These are phyloP conservation scores for Lacerta viridis DNA, from an alignment of 2,797 vertebrate genomes.

Conservation along the genomic window DNA sequence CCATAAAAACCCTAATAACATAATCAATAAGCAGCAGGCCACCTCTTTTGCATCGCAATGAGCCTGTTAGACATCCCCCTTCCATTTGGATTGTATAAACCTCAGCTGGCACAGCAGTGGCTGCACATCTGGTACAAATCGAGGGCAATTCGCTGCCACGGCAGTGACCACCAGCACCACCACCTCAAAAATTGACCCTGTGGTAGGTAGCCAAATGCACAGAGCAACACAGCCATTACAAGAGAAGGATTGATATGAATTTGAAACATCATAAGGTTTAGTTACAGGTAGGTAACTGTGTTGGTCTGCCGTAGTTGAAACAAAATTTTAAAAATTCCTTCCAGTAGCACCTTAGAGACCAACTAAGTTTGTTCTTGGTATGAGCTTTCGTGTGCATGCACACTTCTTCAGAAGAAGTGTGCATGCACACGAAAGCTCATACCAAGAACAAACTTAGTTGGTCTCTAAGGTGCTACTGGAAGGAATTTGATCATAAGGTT, in stretches of 20 bases:
- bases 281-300: too few relatives aligned
- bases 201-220: neutral
- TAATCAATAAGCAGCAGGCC: slow-evolving; percentile 25
- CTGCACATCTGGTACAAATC: neutral
- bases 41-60: neutral
- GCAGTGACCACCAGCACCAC: neutral
- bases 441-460: too few relatives aligned
- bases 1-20: slow-evolving; percentile 25
- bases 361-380: too few relatives aligned
- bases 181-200: neutral
- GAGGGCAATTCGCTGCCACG: neutral
- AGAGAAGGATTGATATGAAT: neutral
- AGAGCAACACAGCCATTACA: neutral
- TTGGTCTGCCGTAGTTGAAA: too few relatives aligned
- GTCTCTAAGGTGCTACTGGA: too few relatives aligned
- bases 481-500: neutral
- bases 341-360: too few relatives aligned
- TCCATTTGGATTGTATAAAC: neutral
- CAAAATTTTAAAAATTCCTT: too few relatives aligned
- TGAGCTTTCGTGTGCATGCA: too few relatives aligned
- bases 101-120: neutral
- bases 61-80: neutral
- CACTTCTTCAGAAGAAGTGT: too few relatives aligned
- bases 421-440: too few relatives aligned
- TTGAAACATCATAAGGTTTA: neutral